Evolutionary conservation across 2,797 vertebrate genomes (phyloP).

Genomic region (Ispidina lecontei): DNA sequence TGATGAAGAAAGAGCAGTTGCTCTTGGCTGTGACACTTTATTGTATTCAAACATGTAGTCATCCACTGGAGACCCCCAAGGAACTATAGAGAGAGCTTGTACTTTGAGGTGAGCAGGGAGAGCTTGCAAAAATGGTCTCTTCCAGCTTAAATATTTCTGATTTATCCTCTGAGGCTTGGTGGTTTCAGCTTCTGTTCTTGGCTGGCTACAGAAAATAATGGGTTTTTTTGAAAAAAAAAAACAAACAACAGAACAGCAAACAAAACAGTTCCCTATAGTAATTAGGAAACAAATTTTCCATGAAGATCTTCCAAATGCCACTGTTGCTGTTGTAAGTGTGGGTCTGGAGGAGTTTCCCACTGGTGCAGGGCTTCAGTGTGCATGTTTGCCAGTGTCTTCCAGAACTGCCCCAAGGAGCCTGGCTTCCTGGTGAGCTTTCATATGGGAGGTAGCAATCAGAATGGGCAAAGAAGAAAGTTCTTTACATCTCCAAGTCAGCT

Average conservation of each 20-base stretch:
- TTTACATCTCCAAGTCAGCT: neutral
- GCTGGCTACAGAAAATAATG: neutral
- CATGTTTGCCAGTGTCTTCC: neutral
- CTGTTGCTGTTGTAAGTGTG: neutral
- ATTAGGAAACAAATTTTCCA: neutral
- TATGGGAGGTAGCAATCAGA: neutral
- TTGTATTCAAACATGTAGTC: neutral
- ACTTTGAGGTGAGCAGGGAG: neutral
- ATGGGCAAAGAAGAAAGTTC: neutral
- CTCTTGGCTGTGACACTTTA: neutral
- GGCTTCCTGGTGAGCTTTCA: neutral
- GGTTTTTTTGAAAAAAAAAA: neutral
- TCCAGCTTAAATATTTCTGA: neutral
- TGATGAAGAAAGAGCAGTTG: neutral
- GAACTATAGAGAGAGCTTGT: neutral
- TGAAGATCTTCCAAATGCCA: neutral
- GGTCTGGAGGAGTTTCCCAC: neutral
- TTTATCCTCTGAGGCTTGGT: neutral
- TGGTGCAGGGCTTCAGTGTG: neutral
- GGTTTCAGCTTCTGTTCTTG: neutral
- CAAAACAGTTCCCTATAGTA: neutral
- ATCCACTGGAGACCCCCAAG: neutral
- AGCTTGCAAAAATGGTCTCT: neutral
- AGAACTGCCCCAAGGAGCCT: neutral
- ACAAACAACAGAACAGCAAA: neutral